A percentile compares a stretch with the other conserved stretches of the same genome.
Conservation (phyloP, 2,797 vertebrate species). For the Lutjanus argentimaculatus region DNA sequence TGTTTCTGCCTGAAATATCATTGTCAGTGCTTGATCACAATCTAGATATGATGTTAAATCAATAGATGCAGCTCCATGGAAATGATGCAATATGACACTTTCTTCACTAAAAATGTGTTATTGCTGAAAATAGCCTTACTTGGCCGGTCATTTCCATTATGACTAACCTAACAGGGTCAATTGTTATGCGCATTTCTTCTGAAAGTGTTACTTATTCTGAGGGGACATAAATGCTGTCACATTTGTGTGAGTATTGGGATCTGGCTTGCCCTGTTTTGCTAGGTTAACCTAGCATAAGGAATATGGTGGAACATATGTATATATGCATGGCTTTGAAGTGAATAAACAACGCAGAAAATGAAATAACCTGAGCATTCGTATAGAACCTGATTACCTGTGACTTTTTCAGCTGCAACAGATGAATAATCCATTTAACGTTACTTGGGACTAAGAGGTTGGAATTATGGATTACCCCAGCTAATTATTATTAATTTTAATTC, state of each 20-base stretch:
- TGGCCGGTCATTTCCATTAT: slow-evolving; percentile 1
- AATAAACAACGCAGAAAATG: slow-evolving; percentile 26
- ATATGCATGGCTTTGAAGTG: slow-evolving; percentile 6
- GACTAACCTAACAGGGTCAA: background rate
- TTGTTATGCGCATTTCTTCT: slow-evolving; percentile 11
- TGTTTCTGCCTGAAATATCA: slow-evolving; percentile 1
- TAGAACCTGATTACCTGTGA: background rate
- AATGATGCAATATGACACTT: slow-evolving; percentile 8
- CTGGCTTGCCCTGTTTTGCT: slow-evolving; percentile 12
- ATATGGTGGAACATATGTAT: background rate
- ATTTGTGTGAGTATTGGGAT: slow-evolving; percentile 21
- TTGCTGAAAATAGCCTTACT: slow-evolving; percentile 14
- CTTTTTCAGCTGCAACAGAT: background rate
- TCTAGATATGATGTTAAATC: slow-evolving; percentile 5
- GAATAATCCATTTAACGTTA: background rate
- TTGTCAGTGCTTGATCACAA: background rate
- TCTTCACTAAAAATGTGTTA: slow-evolving; percentile 8
- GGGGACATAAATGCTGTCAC: background rate
- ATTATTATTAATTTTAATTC: background rate
- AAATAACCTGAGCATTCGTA: background rate
- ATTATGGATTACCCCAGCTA: background rate
- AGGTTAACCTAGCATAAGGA: background rate
- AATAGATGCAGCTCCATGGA: slow-evolving; percentile 3
- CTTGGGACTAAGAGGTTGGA: background rate
- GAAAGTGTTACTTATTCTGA: slow-evolving; percentile 9